Evolutionary conservation across 2,113 vertebrate species (phyloP), one percentile per base, ranked within the genome.

Genomic region (Rhabdornis inornatus): DNA sequence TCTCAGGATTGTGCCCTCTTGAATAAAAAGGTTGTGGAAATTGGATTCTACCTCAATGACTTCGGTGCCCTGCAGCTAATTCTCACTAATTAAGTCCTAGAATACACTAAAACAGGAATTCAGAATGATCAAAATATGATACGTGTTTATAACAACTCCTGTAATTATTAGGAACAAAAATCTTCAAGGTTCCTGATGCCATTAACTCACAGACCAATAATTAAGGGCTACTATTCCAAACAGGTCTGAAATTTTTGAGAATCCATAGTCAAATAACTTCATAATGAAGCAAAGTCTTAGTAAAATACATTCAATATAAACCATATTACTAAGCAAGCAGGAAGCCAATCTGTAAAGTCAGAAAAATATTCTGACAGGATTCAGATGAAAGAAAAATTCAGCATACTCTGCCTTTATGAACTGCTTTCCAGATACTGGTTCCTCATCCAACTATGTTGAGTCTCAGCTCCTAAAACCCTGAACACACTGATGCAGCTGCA

Each of bases 11-110:
- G 40, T 80, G 47, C 40, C 33, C 64, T 92, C 53, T 77, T 74
- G 47, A 90, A 85, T 50, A 87, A 91, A 86, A 95, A 72, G 24
- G 66, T 28, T 76, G 76, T 69, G 87, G 42, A 94, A 95, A 95
- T 37, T 92, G 35, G 82, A 95, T 85, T 92, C 44, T 61, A 83
- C 71, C 75, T 90, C 79, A 93, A 59, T 83, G 39, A 86, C 75
- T 90, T 59, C 68, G 64, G 68, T 86, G 75, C 82, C 95, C 92
- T 81, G 83, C 52, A 88, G 93, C 79, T 93, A 90, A 70, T 70
- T 83, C 79, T 83, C 7, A 5, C 68, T 95, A 96, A 96, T 95
- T 95, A 94, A 93, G 63, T 66, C 64, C 79, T 83, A 92, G 79
- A 86, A 94, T 75, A 92, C 63, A 90, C 53, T 90, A 83, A 87